Conservation (phyloP, 2,113 vertebrate species). For the Perognathus longimembris region DNA sequence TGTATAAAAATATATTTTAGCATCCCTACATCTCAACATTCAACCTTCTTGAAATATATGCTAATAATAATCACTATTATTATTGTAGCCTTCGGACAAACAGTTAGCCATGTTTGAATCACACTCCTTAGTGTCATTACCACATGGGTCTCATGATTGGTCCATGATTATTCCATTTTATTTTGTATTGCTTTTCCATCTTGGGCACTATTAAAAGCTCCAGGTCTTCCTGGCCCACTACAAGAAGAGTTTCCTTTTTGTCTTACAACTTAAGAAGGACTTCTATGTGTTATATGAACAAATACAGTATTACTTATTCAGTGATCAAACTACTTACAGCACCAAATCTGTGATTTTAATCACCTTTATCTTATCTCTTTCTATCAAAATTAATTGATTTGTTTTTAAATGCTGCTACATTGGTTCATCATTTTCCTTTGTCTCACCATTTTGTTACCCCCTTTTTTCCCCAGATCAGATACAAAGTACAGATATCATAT, state of each 20-base stretch:
- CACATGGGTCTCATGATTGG: neutral
- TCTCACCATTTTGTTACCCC: no score
- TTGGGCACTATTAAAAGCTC: neutral
- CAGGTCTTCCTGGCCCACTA: neutral
- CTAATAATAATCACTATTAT: neutral
- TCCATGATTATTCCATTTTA: neutral
- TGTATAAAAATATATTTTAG: neutral
- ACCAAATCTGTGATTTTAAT: neutral
- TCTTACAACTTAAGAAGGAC: neutral
- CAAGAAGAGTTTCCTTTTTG: neutral
- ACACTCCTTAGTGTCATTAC: neutral
- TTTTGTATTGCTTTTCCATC: neutral
- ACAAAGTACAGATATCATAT: neutral
- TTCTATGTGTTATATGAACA: neutral
- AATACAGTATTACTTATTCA: neutral
- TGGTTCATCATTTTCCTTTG: no score
- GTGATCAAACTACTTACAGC: neutral
- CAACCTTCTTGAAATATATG: neutral
- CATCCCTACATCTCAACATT: neutral
- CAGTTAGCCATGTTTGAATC: neutral
- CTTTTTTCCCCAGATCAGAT: no score
- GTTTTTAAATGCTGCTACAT: neutral
- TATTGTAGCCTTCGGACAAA: neutral
- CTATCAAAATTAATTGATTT: neutral
- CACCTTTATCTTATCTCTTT: neutral